These are phyloP conservation scores for Lineus longissimus DNA, from an alignment of 1,140 invertebrate species.

Conservation along the genomic window DNA sequence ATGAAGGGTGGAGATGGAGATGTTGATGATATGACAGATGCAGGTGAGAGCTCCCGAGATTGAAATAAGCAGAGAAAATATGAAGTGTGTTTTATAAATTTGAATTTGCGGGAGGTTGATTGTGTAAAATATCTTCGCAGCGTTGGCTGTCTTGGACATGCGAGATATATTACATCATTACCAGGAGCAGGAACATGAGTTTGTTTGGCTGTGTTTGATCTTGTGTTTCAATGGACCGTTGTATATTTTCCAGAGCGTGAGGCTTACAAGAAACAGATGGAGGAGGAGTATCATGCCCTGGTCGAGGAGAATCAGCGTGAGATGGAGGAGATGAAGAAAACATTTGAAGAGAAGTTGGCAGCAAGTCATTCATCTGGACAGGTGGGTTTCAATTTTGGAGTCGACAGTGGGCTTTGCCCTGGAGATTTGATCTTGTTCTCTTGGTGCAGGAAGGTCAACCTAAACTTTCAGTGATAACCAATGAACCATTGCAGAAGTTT, in stretches of 20 bases:
- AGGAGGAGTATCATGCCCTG: constrained; percentile 54
- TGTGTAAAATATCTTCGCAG: no score
- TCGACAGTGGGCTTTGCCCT: not conserved
- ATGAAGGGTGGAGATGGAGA: constrained; percentile 37
- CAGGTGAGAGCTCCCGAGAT: constrained; percentile 33
- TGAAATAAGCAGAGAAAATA: not conserved
- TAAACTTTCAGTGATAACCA: not conserved
- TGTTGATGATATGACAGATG: constrained; percentile 47
- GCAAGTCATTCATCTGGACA: constrained; percentile 24
- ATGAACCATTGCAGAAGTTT: not conserved
- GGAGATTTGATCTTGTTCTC: not conserved
- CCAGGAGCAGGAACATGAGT: no score
- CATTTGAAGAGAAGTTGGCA: constrained; percentile 59
- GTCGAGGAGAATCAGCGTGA: constrained; percentile 59
- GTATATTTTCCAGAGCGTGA: constrained; percentile 37
- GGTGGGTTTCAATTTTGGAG: not conserved
- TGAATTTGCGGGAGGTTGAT: no score
- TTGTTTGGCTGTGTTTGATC: no score
- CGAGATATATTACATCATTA: no score
- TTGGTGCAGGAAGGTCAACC: not conserved
- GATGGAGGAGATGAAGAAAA: constrained; percentile 59
- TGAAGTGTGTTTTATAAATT: constrained; percentile 12
- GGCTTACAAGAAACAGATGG: constrained; percentile 55
- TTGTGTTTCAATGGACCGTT: no score
- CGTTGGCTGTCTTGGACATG: no score